phyloP scores from a whole-genome alignment of 2,797 vertebrate genomes.

The Cyclopterus lumpus region DNA sequence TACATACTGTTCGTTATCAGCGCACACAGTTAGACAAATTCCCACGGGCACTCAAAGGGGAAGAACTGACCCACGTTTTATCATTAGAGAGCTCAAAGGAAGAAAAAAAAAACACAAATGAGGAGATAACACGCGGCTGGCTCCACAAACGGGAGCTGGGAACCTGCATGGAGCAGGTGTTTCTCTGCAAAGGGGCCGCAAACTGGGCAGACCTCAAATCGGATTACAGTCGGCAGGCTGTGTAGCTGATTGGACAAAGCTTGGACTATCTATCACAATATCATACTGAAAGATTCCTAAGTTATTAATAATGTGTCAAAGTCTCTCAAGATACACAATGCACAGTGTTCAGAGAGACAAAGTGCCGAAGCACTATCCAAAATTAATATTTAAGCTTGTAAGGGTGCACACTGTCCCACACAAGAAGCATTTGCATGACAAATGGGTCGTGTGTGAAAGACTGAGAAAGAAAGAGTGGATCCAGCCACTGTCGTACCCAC shows the following conservation, averaged over 20 bases:
- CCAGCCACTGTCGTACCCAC: neutral
- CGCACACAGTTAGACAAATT: conserved; percentile 18
- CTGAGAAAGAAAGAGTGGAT: conserved; percentile 4
- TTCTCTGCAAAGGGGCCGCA: conserved; percentile 29
- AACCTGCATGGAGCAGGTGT: conserved; percentile 62
- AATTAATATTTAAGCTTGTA: conserved; percentile 22
- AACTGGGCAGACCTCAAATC: conserved; percentile 38
- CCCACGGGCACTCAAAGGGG: neutral
- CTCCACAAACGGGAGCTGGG: conserved; percentile 16
- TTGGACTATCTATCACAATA: neutral
- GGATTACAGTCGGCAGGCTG: conserved; percentile 43
- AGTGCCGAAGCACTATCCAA: neutral
- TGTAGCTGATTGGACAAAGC: neutral
- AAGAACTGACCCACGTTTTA: conserved; percentile 27
- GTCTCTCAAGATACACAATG: neutral
- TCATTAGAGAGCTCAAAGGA: conserved; percentile 20
- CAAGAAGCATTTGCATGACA: conserved; percentile 30
- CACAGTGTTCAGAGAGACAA: neutral
- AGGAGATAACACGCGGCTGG: conserved; percentile 37
- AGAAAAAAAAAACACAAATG: conserved; percentile 1
- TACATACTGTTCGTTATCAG: conserved; percentile 35
- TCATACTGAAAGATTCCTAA: neutral
- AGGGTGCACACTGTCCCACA: conserved; percentile 7
- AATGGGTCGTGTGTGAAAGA: conserved; percentile 1
- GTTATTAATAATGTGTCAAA: neutral